Percentiles rank a stretch among this genome's conserved stretches.
These are phyloP conservation scores for Parazoanthus atlanticus DNA, from an alignment of 92 coral and sea anemone species.

Conservation along the genomic window DNA sequence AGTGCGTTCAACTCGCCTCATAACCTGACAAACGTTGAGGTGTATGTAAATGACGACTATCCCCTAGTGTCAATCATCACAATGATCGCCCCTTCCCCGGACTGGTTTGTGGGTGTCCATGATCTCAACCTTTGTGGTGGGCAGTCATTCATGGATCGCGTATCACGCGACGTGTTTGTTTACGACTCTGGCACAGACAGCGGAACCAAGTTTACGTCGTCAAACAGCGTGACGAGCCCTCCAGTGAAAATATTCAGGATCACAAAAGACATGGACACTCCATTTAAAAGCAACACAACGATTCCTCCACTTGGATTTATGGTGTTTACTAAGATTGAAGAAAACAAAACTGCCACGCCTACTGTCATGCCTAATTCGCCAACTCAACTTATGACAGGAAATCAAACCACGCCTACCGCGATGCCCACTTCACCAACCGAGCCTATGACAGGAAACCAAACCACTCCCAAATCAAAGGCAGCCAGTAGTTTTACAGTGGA, in stretches of 20 bases:
- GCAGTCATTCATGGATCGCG: slow-evolving; percentile 10
- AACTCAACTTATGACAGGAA: slow-evolving; percentile 29
- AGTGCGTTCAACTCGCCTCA: background rate
- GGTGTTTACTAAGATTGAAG: slow-evolving; percentile 24
- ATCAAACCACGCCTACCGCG: background rate
- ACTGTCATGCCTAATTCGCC: too few relatives aligned
- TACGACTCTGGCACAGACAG: slow-evolving; percentile 53
- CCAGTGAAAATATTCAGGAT: slow-evolving; percentile 20
- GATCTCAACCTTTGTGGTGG: slow-evolving; percentile 25
- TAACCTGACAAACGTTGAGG: background rate
- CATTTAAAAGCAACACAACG: slow-evolving; percentile 17
- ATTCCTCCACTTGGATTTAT: slow-evolving; percentile 33
- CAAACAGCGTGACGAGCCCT: slow-evolving; percentile 2
- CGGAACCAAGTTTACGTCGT: slow-evolving; percentile 35
- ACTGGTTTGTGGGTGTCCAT: slow-evolving; percentile 46
- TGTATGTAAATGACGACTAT: slow-evolving; percentile 23
- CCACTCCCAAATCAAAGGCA: too few relatives aligned
- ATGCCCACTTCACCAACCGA: too few relatives aligned
- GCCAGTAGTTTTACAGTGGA: too few relatives aligned
- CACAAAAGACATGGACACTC: slow-evolving; percentile 48
- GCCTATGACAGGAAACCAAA: too few relatives aligned
- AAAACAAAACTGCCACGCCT: background rate
- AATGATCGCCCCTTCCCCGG: slow-evolving; percentile 47
- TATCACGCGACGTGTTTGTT: slow-evolving; percentile 29
- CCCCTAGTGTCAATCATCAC: slow-evolving; percentile 43